These are phyloP conservation scores for Rhogogaster chlorosoma DNA, from an alignment of 2,888 invertebrate species.

Conservation along the genomic window DNA sequence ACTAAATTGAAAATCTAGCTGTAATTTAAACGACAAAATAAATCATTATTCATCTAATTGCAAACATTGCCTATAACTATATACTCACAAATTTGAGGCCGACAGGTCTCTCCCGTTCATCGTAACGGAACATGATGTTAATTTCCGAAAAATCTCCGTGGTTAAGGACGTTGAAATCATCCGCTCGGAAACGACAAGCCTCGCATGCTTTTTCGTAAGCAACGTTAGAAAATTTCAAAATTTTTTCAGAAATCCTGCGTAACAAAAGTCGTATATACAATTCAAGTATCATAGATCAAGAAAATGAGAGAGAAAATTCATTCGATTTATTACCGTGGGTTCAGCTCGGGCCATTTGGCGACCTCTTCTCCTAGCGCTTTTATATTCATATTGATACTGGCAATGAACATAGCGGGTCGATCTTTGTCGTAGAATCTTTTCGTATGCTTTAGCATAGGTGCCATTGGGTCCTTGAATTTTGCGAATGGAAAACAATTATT, in stretches of 20 bases:
- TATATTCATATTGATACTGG: not conserved
- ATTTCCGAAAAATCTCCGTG: slow-evolving; percentile 72
- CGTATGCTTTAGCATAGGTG: not conserved
- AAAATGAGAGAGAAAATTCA: too few relatives aligned
- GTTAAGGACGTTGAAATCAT: slow-evolving; percentile 71
- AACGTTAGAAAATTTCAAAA: slow-evolving; percentile 50
- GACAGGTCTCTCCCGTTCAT: slow-evolving; percentile 61
- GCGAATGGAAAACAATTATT: not conserved
- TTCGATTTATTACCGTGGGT: not conserved
- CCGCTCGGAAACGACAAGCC: slow-evolving; percentile 8
- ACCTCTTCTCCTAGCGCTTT: not conserved
- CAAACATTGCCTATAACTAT: too few relatives aligned
- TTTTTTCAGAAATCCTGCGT: not conserved
- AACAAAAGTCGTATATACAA: not conserved
- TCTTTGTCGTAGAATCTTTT: not conserved
- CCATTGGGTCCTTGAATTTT: not conserved
- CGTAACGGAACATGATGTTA: slow-evolving; percentile 62
- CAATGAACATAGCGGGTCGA: not conserved
- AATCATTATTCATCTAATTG: too few relatives aligned
- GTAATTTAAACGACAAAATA: slow-evolving; percentile 19
- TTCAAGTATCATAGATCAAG: not conserved
- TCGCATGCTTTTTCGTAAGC: slow-evolving; percentile 55
- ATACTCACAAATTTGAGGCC: slow-evolving; percentile 70
- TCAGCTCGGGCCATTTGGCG: not conserved
- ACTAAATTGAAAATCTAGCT: slow-evolving; percentile 73